Conservation (phyloP, 2,113 vertebrate species). For the Triplophysa dalaica region DNA sequence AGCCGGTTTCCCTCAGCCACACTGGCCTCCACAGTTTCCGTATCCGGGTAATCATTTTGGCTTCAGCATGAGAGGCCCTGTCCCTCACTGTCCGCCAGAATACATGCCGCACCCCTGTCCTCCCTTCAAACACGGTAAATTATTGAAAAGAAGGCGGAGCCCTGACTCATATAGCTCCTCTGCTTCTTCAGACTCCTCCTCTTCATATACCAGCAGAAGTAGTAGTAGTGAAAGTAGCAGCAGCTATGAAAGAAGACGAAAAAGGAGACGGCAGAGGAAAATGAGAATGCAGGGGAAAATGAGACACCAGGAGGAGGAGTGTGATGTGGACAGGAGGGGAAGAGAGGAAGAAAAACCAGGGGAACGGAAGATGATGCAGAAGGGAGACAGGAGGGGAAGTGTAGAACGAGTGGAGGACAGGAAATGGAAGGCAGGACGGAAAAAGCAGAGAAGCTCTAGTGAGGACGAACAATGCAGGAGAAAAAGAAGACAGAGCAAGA, state of each 20-base stretch:
- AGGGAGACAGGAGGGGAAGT: slow-evolving; percentile 57
- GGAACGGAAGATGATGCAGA: slow-evolving; percentile 51
- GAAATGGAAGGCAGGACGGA: slow-evolving; percentile 33
- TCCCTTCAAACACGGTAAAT: slow-evolving; percentile 35
- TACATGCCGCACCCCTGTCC: slow-evolving; percentile 40
- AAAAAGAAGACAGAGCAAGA: slow-evolving; percentile 29
- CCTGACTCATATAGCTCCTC: slow-evolving; percentile 59
- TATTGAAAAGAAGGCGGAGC: slow-evolving; percentile 44
- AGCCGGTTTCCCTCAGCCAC: slow-evolving; percentile 38
- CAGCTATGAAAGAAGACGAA: slow-evolving; percentile 45
- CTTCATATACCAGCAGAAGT: slow-evolving; percentile 50
- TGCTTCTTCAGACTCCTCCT: slow-evolving; percentile 62
- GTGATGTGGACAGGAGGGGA: slow-evolving; percentile 50
- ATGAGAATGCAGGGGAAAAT: slow-evolving; percentile 42
- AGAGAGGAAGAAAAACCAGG: slow-evolving; percentile 38
- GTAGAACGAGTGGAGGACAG: slow-evolving; percentile 54
- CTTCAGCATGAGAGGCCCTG: slow-evolving; percentile 3
- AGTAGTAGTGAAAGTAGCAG: slow-evolving; percentile 59
- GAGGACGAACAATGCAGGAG: slow-evolving; percentile 50
- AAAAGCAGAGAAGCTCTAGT: slow-evolving; percentile 46
- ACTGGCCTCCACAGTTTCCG: slow-evolving; percentile 53
- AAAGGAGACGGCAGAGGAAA: slow-evolving; percentile 57
- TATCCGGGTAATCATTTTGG: slow-evolving; percentile 4
- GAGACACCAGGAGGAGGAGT: slow-evolving; percentile 53
- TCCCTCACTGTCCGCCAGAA: slow-evolving; percentile 17